Evolutionary conservation across 2,113 vertebrate genomes (phyloP).

Genomic region (Baryphthengus martii): DNA sequence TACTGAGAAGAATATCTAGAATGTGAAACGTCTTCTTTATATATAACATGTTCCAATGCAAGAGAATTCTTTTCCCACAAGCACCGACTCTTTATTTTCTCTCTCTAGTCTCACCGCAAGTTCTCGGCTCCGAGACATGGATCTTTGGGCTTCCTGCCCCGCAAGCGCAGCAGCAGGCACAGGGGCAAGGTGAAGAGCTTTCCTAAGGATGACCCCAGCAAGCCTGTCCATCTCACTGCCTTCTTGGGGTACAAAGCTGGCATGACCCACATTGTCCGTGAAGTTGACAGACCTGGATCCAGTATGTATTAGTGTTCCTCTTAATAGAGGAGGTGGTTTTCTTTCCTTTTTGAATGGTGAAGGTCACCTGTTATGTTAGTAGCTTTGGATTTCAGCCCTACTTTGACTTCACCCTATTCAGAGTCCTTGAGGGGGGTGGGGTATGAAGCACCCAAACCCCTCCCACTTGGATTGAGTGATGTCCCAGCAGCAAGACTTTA

Average conservation of each 20-base stretch:
- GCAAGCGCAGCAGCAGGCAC: constrained; percentile 91
- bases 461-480: neutral
- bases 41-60: fast-evolving
- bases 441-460: neutral
- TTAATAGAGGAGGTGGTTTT: fast-evolving
- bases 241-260: constrained; percentile 98
- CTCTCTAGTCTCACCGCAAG: constrained; percentile 90
- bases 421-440: neutral
- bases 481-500: neutral
- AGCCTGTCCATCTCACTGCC: constrained; percentile 94
- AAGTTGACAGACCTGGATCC: constrained; percentile 94
- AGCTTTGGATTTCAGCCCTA: neutral
- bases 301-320: constrained; percentile 75
- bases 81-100: neutral
- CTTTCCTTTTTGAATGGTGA: neutral
- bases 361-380: too few relatives aligned
- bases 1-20: neutral
- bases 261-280: constrained; percentile 98
- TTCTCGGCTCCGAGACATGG: constrained; percentile 97
- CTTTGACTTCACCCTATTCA: fast-evolving
- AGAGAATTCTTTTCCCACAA: too few relatives aligned
- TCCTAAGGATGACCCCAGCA: constrained; percentile 91
- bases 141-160: constrained; percentile 94
- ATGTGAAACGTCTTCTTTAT: fast-evolving
- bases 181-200: constrained; percentile 98